Evolutionary conservation across 2,888 invertebrate species (phyloP), one percentile per base, ranked within the genome.

Genomic region (Ischnus inquisitorius): DNA sequence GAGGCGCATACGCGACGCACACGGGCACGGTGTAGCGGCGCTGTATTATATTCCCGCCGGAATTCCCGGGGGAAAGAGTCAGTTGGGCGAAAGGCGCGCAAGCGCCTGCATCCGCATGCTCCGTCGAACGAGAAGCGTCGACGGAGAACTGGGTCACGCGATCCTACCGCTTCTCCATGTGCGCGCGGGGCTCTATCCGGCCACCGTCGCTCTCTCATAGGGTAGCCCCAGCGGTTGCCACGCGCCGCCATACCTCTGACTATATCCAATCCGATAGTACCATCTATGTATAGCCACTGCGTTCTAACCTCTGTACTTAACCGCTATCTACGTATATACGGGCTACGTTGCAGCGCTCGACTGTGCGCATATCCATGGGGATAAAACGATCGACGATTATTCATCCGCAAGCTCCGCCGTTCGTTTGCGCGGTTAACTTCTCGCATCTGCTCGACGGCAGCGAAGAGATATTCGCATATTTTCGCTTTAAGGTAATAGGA

Each of bases 131-230:
- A 60, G 69, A 62, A 78, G 43, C 62, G 57, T 43, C 19, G 51
- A 77, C 34, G 84, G 83, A 83, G 85, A 91, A 92, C 87, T 92
- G 81, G 92, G 92, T 92, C 90, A 87, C 51, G 80, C 71, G 76
- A 72, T 79, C 62, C 74, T 77, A 22, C 68, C 68, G 78, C 78
- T 72, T 57, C 43, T 51, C 81, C 46, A 51, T 48, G 67, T 43
- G 69, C 57, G 39, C 28, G 69, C 57, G 39, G 19, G 6, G 54
- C 54, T 48, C 51, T 25, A 68, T 74, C 71, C 46, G 54, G 68
- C 43, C 54, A 34, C 34, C 34, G 34, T 6, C 34, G 34, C 34
- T 34, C 34, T 34, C 46, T 48, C 60, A 57, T 57, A 67, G 76
- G 60, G 57, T n/a, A 28, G 25, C 39, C 62, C 43, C 62, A 75